These are phyloP conservation scores for Phortica variegata DNA, from an alignment of 1,140 invertebrate species.

Conservation along the genomic window DNA sequence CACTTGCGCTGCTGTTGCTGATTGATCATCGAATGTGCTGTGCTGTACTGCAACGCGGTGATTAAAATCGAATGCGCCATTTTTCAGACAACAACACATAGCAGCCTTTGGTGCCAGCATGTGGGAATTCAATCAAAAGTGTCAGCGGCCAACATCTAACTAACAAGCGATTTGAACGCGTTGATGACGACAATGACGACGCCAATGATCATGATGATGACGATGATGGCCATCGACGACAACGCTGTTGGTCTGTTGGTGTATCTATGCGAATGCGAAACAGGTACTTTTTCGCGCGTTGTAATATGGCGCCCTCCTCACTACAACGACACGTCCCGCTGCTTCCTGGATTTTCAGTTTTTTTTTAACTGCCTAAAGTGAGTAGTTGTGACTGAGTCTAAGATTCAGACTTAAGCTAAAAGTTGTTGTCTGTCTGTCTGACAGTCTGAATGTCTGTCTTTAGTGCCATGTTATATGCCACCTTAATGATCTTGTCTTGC, in stretches of 20 bases:
- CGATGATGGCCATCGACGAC: constrained; percentile 16
- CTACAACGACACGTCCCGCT: too few relatives aligned
- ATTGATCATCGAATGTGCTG: constrained; percentile 46
- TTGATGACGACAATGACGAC: constrained; percentile 13
- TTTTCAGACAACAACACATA: constrained; percentile 13
- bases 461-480: constrained; percentile 56
- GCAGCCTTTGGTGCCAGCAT: constrained; percentile 22
- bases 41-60: too few relatives aligned
- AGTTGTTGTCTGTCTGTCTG: too few relatives aligned
- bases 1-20: constrained; percentile 25
- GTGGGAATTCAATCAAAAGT: constrained; percentile 56
- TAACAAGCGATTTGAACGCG: constrained; percentile 16
- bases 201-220: neutral
- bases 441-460: constrained; percentile 36
- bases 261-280: too few relatives aligned
- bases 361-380: too few relatives aligned
- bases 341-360: too few relatives aligned
- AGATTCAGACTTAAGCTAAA: too few relatives aligned
- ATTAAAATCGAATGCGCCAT: constrained; percentile 36
- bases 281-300: too few relatives aligned
- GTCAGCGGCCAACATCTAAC: constrained; percentile 42
- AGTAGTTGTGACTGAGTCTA: too few relatives aligned
- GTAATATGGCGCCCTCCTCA: too few relatives aligned
- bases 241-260: constrained; percentile 9
- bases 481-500: constrained; percentile 56